phyloP scores from a whole-genome alignment of 2,113 vertebrate species.

The Microcebus jonahi region DNA sequence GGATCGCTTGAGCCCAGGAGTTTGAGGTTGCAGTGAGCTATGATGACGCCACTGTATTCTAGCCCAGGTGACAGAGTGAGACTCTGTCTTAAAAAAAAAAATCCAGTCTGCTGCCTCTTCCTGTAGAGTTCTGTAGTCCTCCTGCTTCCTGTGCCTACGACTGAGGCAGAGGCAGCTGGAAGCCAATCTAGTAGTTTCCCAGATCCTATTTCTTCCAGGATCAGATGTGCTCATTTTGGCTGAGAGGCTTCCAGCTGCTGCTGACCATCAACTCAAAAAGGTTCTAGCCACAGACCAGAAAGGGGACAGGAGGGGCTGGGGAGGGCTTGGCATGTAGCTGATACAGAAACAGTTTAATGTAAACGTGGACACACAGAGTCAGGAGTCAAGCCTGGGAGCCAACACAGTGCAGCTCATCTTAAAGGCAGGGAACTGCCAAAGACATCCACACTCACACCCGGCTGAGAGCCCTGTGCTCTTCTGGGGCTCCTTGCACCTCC shows the following conservation, averaged over 20 bases:
- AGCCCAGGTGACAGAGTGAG: too few relatives aligned
- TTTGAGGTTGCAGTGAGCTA: too few relatives aligned
- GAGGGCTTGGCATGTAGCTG: background rate
- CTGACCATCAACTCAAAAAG: background rate
- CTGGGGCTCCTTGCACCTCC: background rate
- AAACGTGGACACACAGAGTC: background rate
- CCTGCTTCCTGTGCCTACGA: background rate
- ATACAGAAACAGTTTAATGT: background rate
- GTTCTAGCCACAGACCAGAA: background rate
- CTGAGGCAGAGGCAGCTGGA: background rate
- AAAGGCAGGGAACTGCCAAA: background rate
- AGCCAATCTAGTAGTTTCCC: background rate
- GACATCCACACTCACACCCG: background rate
- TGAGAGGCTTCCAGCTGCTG: background rate
- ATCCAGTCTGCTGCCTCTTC: background rate
- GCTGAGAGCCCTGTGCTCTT: background rate
- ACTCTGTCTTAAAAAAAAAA: too few relatives aligned
- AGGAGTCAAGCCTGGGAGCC: background rate
- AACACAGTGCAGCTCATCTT: background rate
- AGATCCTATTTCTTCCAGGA: background rate
- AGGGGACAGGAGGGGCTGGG: background rate
- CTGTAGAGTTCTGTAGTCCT: background rate
- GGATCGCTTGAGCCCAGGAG: too few relatives aligned
- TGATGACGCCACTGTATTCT: too few relatives aligned
- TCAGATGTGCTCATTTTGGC: background rate